Base-by-base conservation (phyloP, 1,140 invertebrate species). In the Penaeus japonicus region DNA sequence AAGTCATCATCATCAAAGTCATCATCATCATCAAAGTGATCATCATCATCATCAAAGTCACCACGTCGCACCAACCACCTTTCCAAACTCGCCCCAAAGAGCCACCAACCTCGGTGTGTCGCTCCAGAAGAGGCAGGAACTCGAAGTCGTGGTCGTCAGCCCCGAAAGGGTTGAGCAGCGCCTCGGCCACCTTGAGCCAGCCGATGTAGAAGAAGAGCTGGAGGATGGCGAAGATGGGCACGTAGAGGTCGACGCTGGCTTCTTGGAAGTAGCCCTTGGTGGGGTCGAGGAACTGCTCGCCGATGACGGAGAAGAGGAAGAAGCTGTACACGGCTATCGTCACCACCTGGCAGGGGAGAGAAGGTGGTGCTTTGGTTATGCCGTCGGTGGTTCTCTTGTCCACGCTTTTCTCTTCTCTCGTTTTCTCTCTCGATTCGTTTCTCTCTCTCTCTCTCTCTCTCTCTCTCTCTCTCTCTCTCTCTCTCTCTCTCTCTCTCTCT, bases 151-250 rank as follows among this genome's bases (percentile, higher is more conserved):
- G 77, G 54, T 87, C 85, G 32, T 87, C 85, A 3, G 55, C n/a
- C 18, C 85, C 85, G 54, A 87, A 87, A 20, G 85, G 85, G n/a
- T 87, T 87, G 10, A 87, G 78, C 4, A 87, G 85, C 27, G 85
- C 85, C 47, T 87, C 85, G 22, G 85, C 85, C 30, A 87, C 85
- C 85, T 87, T 87, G 59, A 87, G 57, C 85, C 85, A 87, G 59
- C 85, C 62, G 39, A 87, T 12, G 59, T 87, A 87, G 85, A 87
- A 87, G 57, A 87, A 87, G 0, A 87, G 77, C 20, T 87, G 85
- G 4, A 87, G 85, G 35, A 87, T 35, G 57, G 85, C 78, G 35
- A 87, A 87, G 57, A 79, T 15, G 17, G 85, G 85, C 1, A 87
- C n/a, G 85, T 87, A 87, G 59, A 87, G 39, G 17, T 87, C 85